These are phyloP conservation scores for Naso thynnoides DNA, from an alignment of 2,797 vertebrate species.

Conservation along the genomic window DNA sequence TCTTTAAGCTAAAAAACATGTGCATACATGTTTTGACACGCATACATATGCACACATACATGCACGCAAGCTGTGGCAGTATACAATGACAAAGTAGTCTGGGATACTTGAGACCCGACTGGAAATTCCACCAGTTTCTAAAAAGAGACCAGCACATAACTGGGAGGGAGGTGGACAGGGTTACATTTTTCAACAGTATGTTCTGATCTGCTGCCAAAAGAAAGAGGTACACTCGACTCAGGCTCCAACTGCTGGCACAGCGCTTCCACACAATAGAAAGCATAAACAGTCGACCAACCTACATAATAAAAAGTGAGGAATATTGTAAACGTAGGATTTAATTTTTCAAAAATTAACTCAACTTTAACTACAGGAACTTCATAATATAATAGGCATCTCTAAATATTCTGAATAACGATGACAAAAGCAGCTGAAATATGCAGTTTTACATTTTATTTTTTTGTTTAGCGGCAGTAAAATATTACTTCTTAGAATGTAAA, in stretches of 20 bases:
- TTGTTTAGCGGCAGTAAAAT: constrained; percentile 52
- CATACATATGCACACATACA: constrained; percentile 1
- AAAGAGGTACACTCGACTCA: constrained; percentile 47
- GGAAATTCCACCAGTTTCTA: constrained; percentile 72
- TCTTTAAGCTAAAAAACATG: neutral
- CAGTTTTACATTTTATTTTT: constrained; percentile 56
- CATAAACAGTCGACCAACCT: neutral
- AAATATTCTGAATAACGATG: constrained; percentile 4
- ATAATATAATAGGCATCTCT: neutral
- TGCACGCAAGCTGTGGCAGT: constrained; percentile 21
- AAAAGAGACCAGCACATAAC: constrained; percentile 76
- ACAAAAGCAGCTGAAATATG: constrained; percentile 20
- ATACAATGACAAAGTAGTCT: constrained; percentile 59
- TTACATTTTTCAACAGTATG: constrained; percentile 52
- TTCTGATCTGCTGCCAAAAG: constrained; percentile 57
- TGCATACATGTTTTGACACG: constrained; percentile 25
- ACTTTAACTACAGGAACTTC: neutral
- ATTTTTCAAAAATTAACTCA: neutral
- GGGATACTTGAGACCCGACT: constrained; percentile 64
- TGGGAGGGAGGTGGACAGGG: constrained; percentile 50
- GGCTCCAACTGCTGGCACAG: constrained; percentile 17
- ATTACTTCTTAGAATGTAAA: constrained; percentile 57
- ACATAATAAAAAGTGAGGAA: neutral
- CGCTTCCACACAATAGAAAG: constrained; percentile 1
- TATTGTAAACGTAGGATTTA: no score